Evolutionary conservation across 2,797 vertebrate species (phyloP).

Genomic region (Channa striata): DNA sequence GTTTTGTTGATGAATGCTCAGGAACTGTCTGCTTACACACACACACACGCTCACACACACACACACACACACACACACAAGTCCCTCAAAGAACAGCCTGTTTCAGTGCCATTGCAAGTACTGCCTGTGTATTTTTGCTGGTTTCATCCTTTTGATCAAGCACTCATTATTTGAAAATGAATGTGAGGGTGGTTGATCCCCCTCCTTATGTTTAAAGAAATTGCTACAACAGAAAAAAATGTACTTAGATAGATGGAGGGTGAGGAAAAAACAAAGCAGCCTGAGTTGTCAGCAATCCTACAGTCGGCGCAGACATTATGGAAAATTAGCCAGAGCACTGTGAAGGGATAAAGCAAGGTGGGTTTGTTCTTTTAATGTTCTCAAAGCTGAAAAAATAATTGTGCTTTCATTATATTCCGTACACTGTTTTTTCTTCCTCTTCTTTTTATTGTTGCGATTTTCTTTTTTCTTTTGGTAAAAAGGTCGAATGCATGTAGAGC

Average conservation of each 20-base stretch:
- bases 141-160: slow-evolving; percentile 55
- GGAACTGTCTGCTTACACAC: slow-evolving; percentile 4
- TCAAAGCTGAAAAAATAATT: slow-evolving; percentile 61
- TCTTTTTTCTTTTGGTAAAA: slow-evolving; percentile 27
- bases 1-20: slow-evolving; percentile 18
- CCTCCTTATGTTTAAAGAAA: slow-evolving; percentile 53
- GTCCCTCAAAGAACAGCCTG: slow-evolving; percentile 6
- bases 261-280: slow-evolving; percentile 50
- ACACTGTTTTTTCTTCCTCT: slow-evolving; percentile 9
- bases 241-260: slow-evolving; percentile 7
- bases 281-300: slow-evolving; percentile 45
- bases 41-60: not conserved
- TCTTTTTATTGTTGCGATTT: slow-evolving; percentile 32
- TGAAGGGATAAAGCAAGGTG: slow-evolving; percentile 36
- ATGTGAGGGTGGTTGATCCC: slow-evolving; percentile 43
- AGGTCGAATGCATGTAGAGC: slow-evolving; percentile 55
- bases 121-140: slow-evolving; percentile 39
- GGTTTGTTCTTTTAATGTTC: slow-evolving; percentile 62
- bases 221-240: slow-evolving; percentile 9
- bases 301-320: slow-evolving; percentile 51
- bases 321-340: slow-evolving; percentile 51
- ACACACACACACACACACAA: not conserved
- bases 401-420: slow-evolving; percentile 52
- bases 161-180: slow-evolving; percentile 43
- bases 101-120: slow-evolving; percentile 18